Base-by-base conservation (phyloP, 2,888 invertebrate genomes). In the Theretra japonica region DNA sequence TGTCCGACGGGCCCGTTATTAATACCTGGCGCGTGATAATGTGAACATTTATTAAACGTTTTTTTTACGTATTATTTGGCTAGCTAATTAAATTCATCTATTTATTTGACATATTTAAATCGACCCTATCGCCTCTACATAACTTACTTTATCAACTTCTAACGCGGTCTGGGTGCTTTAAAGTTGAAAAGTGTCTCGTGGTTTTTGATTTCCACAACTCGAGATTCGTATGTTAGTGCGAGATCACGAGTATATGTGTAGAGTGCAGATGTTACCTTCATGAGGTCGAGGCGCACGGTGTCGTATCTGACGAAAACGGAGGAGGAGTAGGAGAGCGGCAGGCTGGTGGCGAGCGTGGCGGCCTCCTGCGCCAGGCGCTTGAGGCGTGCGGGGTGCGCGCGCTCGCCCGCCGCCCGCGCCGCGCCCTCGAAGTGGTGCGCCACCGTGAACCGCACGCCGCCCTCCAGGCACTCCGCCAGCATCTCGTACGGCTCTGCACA, bases 231-330 rank as follows among this genome's bases (percentile, higher is more conserved):
- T n/a, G n/a, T n/a, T n/a, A n/a, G n/a, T n/a, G n/a, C n/a, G n/a
- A n/a, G n/a, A n/a, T n/a, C n/a, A n/a, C n/a, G n/a, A n/a, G n/a
- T n/a, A n/a, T n/a, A n/a, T n/a, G n/a, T n/a, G n/a, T n/a, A n/a
- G n/a, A n/a, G 19, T 21, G 65, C 7, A 7, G 48, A n/a, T 6
- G 4, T 23, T 74, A 85, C 86, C 98, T 99, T 99, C 98, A 99
- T 99, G 77, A 99, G 96, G 90, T 99, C 99, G 79, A 99, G 95
- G 75, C 99, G 95, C 90, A 99, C 98, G 75, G 98, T 97, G 94
- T 99, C 99, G 91, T 98, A 98, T 79, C 99, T 96, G 77, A 99
- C 98, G 95, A 99, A 99, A 76, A 99, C 99, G 77, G 98, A 98
- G 88, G 98, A 98, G 90, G 98, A 98, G 91, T 97, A 98, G 69